phyloP scores from a whole-genome alignment of 2,797 vertebrate genomes.

The Corythornis leucogaster region DNA sequence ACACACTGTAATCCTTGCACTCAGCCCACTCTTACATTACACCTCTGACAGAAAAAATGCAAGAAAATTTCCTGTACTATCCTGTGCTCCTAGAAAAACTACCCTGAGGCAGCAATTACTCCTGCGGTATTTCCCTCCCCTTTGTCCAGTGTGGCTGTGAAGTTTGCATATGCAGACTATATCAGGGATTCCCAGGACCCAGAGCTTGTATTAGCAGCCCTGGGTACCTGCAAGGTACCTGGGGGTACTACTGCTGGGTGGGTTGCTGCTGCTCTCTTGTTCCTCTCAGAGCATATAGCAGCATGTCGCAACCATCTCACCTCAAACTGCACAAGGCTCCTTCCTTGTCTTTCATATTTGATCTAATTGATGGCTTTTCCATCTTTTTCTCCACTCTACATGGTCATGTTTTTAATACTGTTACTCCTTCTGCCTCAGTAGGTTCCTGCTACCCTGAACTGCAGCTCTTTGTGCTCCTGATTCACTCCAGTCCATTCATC shows the following conservation, averaged over 20 bases:
- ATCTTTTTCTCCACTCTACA: slow-evolving; percentile 21
- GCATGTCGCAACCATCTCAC: not conserved
- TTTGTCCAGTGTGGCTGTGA: not conserved
- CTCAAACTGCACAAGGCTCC: not conserved
- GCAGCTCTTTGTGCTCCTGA: slow-evolving; percentile 53
- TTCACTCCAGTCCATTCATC: slow-evolving; percentile 66
- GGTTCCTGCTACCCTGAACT: slow-evolving; percentile 39
- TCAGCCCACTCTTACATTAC: not conserved
- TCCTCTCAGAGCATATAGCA: not conserved
- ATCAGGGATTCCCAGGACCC: not conserved
- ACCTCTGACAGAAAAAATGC: not conserved
- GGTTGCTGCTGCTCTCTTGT: not conserved
- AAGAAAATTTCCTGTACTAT: not conserved
- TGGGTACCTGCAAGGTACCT: not conserved
- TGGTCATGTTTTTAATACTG: slow-evolving; percentile 50
- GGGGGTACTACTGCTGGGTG: not conserved
- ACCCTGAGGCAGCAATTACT: not conserved
- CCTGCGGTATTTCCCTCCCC: not conserved
- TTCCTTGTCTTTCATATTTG: not conserved
- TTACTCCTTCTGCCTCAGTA: slow-evolving; percentile 53
- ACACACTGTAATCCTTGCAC: not conserved
- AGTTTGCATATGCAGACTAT: not conserved
- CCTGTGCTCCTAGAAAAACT: not conserved
- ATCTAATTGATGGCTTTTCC: slow-evolving; percentile 14
- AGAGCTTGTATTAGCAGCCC: not conserved